Evolutionary conservation across 1,140 invertebrate species (phyloP).

Genomic region (Euura saliciscinereae): DNA sequence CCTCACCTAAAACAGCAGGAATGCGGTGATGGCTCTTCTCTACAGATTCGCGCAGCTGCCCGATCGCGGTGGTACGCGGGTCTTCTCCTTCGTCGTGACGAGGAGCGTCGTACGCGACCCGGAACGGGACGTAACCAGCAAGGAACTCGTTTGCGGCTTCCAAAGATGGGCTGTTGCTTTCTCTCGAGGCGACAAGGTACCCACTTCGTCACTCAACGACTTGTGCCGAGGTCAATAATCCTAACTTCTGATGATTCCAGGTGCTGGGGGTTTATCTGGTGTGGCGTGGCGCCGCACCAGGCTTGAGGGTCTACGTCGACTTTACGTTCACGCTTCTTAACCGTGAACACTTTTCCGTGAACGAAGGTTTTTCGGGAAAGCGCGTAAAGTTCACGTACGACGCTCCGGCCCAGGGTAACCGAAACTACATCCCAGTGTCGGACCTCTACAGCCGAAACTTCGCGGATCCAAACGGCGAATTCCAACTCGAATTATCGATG

Average conservation of each 20-base stretch:
- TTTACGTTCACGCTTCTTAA: slow-evolving; percentile 86
- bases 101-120: slow-evolving; percentile 79
- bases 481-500: slow-evolving; percentile 82
- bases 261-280: slow-evolving; percentile 83
- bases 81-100: slow-evolving; percentile 85
- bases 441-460: slow-evolving; percentile 80
- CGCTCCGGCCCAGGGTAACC: slow-evolving; percentile 76
- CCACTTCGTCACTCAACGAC: too few relatives aligned
- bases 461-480: slow-evolving; percentile 83
- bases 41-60: slow-evolving; percentile 84
- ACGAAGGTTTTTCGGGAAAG: slow-evolving; percentile 83
- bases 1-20: slow-evolving; percentile 24
- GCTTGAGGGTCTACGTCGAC: slow-evolving; percentile 80
- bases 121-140: slow-evolving; percentile 81
- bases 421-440: slow-evolving; percentile 79
- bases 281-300: slow-evolving; percentile 76
- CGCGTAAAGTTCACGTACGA: slow-evolving; percentile 80
- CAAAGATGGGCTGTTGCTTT: slow-evolving; percentile 90
- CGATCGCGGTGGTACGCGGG: slow-evolving; percentile 83
- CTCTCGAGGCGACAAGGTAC: slow-evolving; percentile 75
- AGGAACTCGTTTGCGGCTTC: slow-evolving; percentile 85
- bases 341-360: slow-evolving; percentile 84
- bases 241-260: slow-evolving; percentile 27
- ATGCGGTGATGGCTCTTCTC: slow-evolving; percentile 79
- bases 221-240: too few relatives aligned